These are phyloP conservation scores for Zoanthus sansibaricus DNA, from an alignment of 92 coral and sea anemone genomes.

Conservation along the genomic window DNA sequence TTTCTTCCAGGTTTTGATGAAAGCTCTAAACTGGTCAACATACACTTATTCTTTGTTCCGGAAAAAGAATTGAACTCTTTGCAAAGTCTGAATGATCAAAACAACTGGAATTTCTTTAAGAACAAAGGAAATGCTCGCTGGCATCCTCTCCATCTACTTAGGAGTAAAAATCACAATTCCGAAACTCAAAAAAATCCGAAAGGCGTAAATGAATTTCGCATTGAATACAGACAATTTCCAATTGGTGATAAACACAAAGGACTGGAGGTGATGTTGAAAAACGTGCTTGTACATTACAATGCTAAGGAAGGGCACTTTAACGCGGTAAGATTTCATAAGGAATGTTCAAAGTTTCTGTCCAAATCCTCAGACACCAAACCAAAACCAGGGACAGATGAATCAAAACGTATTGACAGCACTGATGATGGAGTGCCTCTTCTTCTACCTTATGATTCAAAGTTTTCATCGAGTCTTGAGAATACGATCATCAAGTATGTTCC, in stretches of 20 bases:
- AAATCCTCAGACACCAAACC: background rate
- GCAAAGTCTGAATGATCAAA: conserved; percentile 51
- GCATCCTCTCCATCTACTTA: conserved; percentile 53
- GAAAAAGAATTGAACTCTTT: conserved; percentile 51
- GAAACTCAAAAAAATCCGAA: conserved; percentile 51
- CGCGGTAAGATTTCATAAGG: conserved; percentile 52
- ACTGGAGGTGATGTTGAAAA: conserved; percentile 54
- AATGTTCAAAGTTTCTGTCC: conserved; percentile 30
- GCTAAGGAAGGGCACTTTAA: conserved; percentile 30
- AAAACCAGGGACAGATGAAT: background rate
- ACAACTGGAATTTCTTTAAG: conserved; percentile 28
- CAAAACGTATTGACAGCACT: background rate
- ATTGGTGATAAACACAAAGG: conserved; percentile 49
- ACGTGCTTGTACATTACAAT: conserved; percentile 36
- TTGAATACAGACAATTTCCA: conserved; percentile 43
- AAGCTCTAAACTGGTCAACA: conserved; percentile 39
- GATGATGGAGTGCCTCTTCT: conserved; percentile 9
- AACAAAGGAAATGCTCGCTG: conserved; percentile 36
- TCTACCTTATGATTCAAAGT: conserved; percentile 24
- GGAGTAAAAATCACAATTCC: conserved; percentile 49
- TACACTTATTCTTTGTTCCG: conserved; percentile 65
- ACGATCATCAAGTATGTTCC: conserved; percentile 27
- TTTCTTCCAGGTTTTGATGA: conserved; percentile 32
- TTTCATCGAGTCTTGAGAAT: conserved; percentile 17
- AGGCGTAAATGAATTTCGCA: conserved; percentile 10